Base-by-base conservation (phyloP, 2,113 vertebrate genomes). In the Odontophorus gujanensis region DNA sequence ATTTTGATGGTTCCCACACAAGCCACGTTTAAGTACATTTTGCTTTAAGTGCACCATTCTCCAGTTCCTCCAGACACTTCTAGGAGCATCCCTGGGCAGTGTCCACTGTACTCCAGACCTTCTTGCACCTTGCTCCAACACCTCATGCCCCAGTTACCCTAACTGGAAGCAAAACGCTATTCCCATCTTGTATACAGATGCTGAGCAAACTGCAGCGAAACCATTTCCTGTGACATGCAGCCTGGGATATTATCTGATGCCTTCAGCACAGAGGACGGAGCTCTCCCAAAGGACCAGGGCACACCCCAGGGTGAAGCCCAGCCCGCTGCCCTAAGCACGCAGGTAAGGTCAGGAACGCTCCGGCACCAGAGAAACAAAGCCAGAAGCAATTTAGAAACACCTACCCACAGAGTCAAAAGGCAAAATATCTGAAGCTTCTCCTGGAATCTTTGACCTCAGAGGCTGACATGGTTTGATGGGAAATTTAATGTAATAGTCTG, bases 351-450 rank as follows among this genome's bases (percentile, higher is more conserved):
- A 94, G 95, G 97, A 94, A 53, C 68, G 95, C 96, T 94, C 97
- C 97, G 96, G 97, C 96, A 95, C 94, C 87, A 91, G 97, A 97
- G 97, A 98, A 98, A 98, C 96, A 97, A 97, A 97, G 97, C 97
- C 98, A 98, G 98, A 99, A 98, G 98, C 98, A 99, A 99, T 99
- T 99, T 98, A 98, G 97, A 98, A 98, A 98, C 98, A 98, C 98
- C 98, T 98, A 98, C 98, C 98, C 97, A 82, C 90, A 88, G 98
- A 98, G 98, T 98, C 97, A 98, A 98, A 97, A 97, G 97, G 97
- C 96, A 97, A 98, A 97, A 96, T 96, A 97, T 96, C 97, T 95
- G 95, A 95, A 95, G 97, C 97, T 97, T 96, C 97, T 97, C 96
- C 93, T 67, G 77, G 96, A 98, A 97, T 98, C 97, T 96, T 97